phyloP scores from a whole-genome alignment of 2,113 vertebrate species.

The Entomyzon cyanotis region DNA sequence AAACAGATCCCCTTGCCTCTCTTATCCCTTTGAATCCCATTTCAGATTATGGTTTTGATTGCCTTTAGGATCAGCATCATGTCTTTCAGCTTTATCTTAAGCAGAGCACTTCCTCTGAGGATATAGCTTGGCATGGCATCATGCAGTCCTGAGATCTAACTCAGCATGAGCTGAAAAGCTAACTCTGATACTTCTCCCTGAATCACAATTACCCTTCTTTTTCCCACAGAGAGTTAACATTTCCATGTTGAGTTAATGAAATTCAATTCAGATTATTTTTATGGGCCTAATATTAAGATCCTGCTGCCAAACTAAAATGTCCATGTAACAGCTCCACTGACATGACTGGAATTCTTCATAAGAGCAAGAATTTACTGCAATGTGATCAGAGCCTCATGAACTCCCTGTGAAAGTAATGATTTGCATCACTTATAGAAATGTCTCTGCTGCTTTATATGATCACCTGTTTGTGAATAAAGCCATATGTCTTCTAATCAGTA shows the following conservation, averaged over 20 bases:
- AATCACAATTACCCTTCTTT: not conserved
- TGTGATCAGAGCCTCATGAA: rapidly evolving
- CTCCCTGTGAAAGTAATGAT: not conserved
- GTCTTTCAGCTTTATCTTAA: not conserved
- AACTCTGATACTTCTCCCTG: not conserved
- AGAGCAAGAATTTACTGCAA: not conserved
- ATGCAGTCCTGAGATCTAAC: not conserved
- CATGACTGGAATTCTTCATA: not conserved
- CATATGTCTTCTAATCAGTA: not conserved
- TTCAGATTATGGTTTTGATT: not conserved
- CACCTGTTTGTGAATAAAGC: not conserved
- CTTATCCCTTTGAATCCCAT: not conserved
- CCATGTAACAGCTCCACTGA: not conserved
- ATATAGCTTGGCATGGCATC: not conserved
- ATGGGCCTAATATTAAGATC: not conserved
- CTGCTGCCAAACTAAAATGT: not conserved
- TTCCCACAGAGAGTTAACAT: not conserved
- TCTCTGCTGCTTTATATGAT: not conserved
- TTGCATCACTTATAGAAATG: not conserved
- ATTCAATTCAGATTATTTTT: not conserved
- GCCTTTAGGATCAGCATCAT: not conserved
- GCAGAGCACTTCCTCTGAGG: not conserved
- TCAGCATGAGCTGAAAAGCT: not conserved
- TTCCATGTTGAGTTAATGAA: not conserved
- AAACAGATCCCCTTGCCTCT: not conserved